These are phyloP conservation scores for Apantesis nais DNA, from an alignment of 2,888 invertebrate genomes.

Conservation along the genomic window DNA sequence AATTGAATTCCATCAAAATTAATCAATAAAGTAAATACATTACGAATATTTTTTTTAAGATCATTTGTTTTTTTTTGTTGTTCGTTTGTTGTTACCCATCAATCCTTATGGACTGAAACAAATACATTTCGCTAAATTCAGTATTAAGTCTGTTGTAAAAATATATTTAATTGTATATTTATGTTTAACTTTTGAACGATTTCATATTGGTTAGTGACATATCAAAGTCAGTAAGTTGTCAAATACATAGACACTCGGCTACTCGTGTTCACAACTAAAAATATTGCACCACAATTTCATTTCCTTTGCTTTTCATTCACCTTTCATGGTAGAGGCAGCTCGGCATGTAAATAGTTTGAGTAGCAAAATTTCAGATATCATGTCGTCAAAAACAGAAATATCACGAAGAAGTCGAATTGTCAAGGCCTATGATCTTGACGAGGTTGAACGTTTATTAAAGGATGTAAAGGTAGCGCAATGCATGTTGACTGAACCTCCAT, in stretches of 20 bases:
- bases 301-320: neutral
- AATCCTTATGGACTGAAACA: too few relatives aligned
- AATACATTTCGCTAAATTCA: too few relatives aligned
- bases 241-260: neutral
- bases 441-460: constrained; percentile 79
- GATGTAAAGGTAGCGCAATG: constrained; percentile 86
- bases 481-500: constrained; percentile 84
- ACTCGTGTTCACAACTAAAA: neutral
- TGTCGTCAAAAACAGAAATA: constrained; percentile 66
- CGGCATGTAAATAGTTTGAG: neutral
- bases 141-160: too few relatives aligned
- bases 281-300: constrained; percentile 15
- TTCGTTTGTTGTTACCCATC: too few relatives aligned
- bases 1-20: too few relatives aligned
- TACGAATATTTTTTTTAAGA: too few relatives aligned
- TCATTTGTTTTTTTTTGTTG: too few relatives aligned
- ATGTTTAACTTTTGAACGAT: neutral
- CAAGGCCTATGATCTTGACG: constrained; percentile 81
- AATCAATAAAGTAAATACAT: too few relatives aligned
- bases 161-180: too few relatives aligned
- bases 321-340: neutral
- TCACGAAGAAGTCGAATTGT: constrained; percentile 67
- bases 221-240: neutral
- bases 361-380: constrained; percentile 30
- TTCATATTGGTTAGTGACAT: neutral